Conservation (phyloP, 2,888 invertebrate genomes). For the Onthophagus sagittarius region DNA sequence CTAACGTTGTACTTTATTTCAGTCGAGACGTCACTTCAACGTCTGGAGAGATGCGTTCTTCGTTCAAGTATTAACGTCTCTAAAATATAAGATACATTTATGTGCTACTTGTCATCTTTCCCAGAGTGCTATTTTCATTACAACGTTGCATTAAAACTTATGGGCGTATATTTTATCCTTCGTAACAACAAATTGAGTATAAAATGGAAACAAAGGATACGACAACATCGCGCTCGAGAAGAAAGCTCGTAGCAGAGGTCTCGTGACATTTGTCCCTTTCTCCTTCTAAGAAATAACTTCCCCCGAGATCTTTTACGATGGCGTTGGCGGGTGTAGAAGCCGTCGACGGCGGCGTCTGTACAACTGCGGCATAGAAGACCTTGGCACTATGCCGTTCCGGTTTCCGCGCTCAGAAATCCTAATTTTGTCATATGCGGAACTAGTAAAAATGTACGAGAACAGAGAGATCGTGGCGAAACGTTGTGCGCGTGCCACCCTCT, state of each 20-base stretch:
- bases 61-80: background rate
- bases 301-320: background rate
- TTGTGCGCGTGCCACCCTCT: background rate
- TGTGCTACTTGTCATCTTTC: background rate
- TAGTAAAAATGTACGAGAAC: constrained; percentile 8
- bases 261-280: background rate
- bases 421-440: constrained; percentile 6
- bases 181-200: background rate
- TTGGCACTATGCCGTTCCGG: background rate
- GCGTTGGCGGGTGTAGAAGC: background rate
- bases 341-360: background rate
- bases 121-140: background rate
- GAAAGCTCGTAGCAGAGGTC: background rate
- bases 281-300: background rate
- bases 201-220: background rate
- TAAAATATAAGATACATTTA: background rate
- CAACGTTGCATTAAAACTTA: background rate
- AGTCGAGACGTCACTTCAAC: background rate
- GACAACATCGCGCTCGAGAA: background rate
- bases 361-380: background rate
- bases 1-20: background rate
- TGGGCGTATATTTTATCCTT: background rate
- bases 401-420: background rate
- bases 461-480: background rate
- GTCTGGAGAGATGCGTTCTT: background rate